phyloP scores from a whole-genome alignment of 1,140 invertebrate species.

The Drosophila sulfurigaster region DNA sequence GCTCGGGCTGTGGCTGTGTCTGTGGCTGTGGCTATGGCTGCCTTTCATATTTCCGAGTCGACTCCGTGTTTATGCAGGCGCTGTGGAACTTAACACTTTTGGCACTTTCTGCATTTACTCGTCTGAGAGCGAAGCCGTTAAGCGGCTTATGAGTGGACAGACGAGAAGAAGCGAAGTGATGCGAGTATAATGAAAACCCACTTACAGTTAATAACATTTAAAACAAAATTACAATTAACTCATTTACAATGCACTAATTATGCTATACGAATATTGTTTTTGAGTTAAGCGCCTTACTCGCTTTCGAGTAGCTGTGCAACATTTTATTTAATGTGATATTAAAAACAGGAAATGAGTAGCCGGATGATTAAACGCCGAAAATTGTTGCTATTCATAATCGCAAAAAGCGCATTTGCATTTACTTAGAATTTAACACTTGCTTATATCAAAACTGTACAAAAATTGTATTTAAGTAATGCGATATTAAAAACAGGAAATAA shows the following conservation, averaged over 20 bases:
- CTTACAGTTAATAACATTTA: not conserved
- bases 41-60: conserved; percentile 61
- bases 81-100: conserved; percentile 70
- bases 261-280: not conserved
- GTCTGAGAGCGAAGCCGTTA: conserved; percentile 58
- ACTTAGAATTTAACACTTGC: no score
- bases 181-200: not conserved
- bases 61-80: conserved; percentile 68
- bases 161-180: conserved; percentile 26
- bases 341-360: no score
- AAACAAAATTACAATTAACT: not conserved
- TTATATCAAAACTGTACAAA: no score
- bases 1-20: no score
- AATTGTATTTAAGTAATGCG: no score
- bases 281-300: not conserved
- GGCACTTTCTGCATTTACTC: conserved; percentile 24
- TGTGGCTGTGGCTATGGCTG: no score
- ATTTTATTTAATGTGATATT: no score
- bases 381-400: no score
- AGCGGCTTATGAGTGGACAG: conserved; percentile 61
- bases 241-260: not conserved
- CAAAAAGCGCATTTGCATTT: no score
- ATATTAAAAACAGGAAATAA: no score
- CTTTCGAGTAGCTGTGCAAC: no score
- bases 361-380: no score